Evolutionary conservation across 2,888 invertebrate genomes (phyloP).

Genomic region (Metalampra italica): DNA sequence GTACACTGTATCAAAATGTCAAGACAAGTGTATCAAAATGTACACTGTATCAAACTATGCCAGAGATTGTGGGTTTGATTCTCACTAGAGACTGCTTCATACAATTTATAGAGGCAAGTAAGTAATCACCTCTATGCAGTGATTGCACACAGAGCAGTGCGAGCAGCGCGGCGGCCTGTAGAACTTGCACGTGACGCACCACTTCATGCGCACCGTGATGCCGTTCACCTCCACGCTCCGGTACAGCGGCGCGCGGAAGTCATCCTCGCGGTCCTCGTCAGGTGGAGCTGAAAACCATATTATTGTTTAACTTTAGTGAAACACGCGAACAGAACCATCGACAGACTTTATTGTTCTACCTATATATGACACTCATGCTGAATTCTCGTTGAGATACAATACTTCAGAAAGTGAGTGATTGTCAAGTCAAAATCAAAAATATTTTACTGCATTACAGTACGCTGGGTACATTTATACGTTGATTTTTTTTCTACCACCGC

Average conservation of each 20-base stretch:
- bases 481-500: too few relatives aligned
- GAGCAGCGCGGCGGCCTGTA: slow-evolving; percentile 99
- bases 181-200: slow-evolving; percentile 99
- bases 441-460: too few relatives aligned
- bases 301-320: slow-evolving; percentile 13
- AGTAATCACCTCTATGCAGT: slow-evolving; percentile 97
- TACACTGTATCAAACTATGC: too few relatives aligned
- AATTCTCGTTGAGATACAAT: too few relatives aligned
- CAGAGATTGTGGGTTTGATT: too few relatives aligned
- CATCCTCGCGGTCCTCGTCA: slow-evolving; percentile 98
- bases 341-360: neutral
- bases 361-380: neutral
- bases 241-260: slow-evolving; percentile 96
- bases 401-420: too few relatives aligned
- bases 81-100: too few relatives aligned
- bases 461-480: too few relatives aligned
- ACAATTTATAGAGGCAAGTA: too few relatives aligned
- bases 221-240: slow-evolving; percentile 99
- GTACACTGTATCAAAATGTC: too few relatives aligned
- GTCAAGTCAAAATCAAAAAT: too few relatives aligned
- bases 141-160: slow-evolving; percentile 99
- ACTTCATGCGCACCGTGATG: slow-evolving; percentile 99
- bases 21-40: too few relatives aligned
- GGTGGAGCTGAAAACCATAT: slow-evolving; percentile 85
- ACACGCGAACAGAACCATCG: neutral